phyloP scores from a whole-genome alignment of 2,113 vertebrate genomes.

The Motacilla alba region DNA sequence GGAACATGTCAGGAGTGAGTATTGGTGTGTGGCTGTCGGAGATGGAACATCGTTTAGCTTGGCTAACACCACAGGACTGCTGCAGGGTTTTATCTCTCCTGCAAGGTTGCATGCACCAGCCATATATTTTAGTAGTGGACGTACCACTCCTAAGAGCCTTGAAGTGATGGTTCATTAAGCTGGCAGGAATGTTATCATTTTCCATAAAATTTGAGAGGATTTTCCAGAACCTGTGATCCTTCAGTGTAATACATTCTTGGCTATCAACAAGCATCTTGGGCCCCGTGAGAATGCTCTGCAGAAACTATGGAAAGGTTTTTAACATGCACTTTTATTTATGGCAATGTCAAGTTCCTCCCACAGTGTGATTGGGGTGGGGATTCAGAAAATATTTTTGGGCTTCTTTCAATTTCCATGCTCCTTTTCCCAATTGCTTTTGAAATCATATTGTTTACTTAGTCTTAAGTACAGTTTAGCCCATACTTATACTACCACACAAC shows the following conservation, averaged over 20 bases:
- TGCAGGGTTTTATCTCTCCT: not conserved
- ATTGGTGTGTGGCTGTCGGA: not conserved
- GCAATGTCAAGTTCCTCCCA: not conserved
- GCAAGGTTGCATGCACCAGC: not conserved
- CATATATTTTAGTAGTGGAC: not conserved
- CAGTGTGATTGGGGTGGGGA: not conserved
- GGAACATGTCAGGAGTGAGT: not conserved
- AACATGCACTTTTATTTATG: conserved; percentile 1
- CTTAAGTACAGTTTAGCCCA: not conserved
- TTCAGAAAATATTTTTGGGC: conserved; percentile 19
- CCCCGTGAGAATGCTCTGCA: not conserved
- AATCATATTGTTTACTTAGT: conserved; percentile 2
- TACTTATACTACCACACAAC: not conserved
- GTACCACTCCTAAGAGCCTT: not conserved
- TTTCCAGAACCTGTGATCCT: conserved; percentile 39
- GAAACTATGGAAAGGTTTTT: conserved; percentile 9
- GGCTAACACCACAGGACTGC: not conserved
- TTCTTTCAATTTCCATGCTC: not conserved
- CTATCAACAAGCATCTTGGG: not conserved
- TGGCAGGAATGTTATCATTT: conserved; percentile 25
- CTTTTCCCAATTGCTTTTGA: not conserved
- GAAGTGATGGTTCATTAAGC: not conserved
- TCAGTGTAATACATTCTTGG: conserved; percentile 18
- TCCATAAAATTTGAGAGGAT: conserved; percentile 44
- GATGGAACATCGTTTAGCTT: not conserved